Percentiles rank a stretch among this genome's conserved stretches.
Evolutionary conservation across 2,113 vertebrate species (phyloP).

Genomic region (Noturus placidus): DNA sequence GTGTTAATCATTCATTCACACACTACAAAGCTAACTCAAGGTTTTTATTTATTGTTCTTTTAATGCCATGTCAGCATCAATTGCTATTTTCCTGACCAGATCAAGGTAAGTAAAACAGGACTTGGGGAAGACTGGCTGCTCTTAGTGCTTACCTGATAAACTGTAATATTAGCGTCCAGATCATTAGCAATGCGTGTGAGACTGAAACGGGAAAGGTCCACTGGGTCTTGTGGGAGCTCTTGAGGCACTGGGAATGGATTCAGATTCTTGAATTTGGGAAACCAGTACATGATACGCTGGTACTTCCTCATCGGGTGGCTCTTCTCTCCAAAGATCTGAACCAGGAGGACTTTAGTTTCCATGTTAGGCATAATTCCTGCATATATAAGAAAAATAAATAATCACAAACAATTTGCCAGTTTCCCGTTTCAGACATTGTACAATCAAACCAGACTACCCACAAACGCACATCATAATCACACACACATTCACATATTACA

Average conservation of each 20-base stretch:
- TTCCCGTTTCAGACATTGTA: not conserved
- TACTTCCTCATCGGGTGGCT: conserved; percentile 84
- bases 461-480: not conserved
- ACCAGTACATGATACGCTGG: conserved; percentile 85
- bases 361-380: conserved; percentile 80
- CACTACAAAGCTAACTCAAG: not conserved
- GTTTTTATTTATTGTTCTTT: no score
- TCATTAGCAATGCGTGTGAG: conserved; percentile 78
- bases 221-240: conserved; percentile 72
- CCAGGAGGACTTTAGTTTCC: conserved; percentile 82
- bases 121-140: not conserved
- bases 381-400: conserved; percentile 3
- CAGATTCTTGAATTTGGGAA: conserved; percentile 78
- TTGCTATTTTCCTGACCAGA: no score
- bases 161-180: conserved; percentile 71
- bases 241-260: conserved; percentile 81
- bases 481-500: no score
- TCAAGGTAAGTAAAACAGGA: no score
- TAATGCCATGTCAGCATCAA: no score
- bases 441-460: not conserved
- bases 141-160: conserved; percentile 77
- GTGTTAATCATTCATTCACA: not conserved
- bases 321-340: conserved; percentile 81
- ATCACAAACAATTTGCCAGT: not conserved
- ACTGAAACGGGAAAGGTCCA: conserved; percentile 76